Evolutionary conservation across 2,113 vertebrate genomes (phyloP), one percentile per base, ranked within the genome.

Genomic region (Tretioscincus oriximinensis): DNA sequence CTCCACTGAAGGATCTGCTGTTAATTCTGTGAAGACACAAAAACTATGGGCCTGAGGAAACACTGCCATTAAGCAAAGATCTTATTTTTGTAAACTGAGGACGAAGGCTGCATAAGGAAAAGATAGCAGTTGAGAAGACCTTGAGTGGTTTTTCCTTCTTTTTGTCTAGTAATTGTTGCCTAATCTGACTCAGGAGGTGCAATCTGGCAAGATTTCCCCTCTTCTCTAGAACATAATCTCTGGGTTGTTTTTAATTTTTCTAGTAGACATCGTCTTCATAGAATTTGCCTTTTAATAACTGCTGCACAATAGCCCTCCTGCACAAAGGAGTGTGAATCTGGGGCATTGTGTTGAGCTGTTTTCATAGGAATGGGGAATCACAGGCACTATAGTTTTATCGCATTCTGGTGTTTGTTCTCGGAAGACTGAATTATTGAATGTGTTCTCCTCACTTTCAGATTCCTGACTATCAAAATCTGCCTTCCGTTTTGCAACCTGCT

Each of bases 331-430:
- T 90, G 83, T n/a, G 2, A 85, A 86, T 90, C 81, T 92, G 87
- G 86, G 83, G 90, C 77, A 80, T 92, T 89, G 86, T 88, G 86
- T 90, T 76, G 90, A 90, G 86, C 87, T 86, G 89, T 91, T 83
- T 85, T 91, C 90, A 84, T 91, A 94, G 90, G 89, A 93, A 84
- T 66, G 80, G 91, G 90, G 89, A 92, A 87, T 92, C 91, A 87
- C 76, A 86, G 87, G 84, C 89, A 90, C 81, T 92, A 80, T 81
- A 71, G 81, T 79, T 81, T 69, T 51, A 61, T 70, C 88, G 77
- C 84, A 69, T 76, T 1, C 87, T 85, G 76, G 66, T 90, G 90
- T 93, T 94, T 94, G 92, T 93, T 93, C 92, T 94, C 93, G 88
- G 89, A 92, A 91, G 88, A 84, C 35, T 31, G 51, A 60, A 63